These are phyloP conservation scores for Sebastes hubbsi DNA, from an alignment of 2,797 vertebrate genomes.

Conservation along the genomic window DNA sequence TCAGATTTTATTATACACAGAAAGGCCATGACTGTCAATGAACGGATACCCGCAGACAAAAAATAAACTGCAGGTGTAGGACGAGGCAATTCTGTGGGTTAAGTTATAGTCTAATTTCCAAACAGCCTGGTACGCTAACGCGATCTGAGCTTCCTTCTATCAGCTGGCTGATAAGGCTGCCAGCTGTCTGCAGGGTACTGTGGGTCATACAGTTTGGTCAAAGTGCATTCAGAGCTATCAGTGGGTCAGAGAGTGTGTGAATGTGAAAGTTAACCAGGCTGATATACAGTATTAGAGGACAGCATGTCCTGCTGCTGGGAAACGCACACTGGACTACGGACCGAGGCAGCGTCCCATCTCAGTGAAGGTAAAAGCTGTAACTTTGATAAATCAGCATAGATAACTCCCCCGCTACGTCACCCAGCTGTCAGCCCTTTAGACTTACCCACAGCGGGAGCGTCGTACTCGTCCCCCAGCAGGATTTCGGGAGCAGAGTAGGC, in stretches of 20 bases:
- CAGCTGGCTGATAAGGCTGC: slow-evolving; percentile 42
- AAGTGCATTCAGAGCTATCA: slow-evolving; percentile 13
- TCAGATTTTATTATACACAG: slow-evolving; percentile 41
- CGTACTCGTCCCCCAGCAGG: slow-evolving; percentile 95
- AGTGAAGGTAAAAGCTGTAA: not conserved
- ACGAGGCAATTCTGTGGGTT: not conserved
- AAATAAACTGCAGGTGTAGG: slow-evolving; percentile 20
- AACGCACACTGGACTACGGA: slow-evolving; percentile 19
- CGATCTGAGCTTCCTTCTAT: slow-evolving; percentile 32
- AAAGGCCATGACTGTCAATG: slow-evolving; percentile 17
- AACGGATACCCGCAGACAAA: slow-evolving; percentile 7
- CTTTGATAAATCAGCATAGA: not conserved
- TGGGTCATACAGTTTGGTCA: not conserved
- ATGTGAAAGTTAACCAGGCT: slow-evolving; percentile 5
- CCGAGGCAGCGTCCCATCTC: not conserved
- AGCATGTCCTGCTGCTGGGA: not conserved
- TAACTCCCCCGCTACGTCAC: not conserved
- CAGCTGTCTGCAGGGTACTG: not conserved
- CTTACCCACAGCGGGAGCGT: slow-evolving; percentile 95
- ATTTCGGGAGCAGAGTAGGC: slow-evolving; percentile 97
- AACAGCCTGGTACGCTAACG: not conserved
- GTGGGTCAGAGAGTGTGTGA: not conserved
- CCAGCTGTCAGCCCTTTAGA: not conserved
- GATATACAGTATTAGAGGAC: slow-evolving; percentile 2
- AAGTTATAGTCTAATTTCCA: slow-evolving; percentile 1